Evolutionary conservation across 2,113 vertebrate species (phyloP), one percentile per base, ranked within the genome.

Genomic region (Ivindomyrus marchei): DNA sequence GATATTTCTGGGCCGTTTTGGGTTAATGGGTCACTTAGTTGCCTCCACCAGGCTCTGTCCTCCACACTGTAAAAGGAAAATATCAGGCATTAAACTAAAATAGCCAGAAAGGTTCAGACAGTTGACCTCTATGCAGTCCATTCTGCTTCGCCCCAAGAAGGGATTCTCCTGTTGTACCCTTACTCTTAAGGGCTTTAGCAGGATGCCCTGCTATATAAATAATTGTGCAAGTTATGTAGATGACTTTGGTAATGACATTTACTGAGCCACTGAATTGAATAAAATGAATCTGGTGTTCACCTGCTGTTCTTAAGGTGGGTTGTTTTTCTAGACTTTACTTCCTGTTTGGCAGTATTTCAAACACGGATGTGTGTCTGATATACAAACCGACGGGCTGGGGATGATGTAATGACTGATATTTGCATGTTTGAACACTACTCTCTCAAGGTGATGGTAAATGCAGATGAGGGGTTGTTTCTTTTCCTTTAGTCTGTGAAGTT

Each of bases 21-120:
- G 74, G 74, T 80, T 80, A 80, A 80, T 80, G 36, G 74, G 74
- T 80, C 74, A 80, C 74, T 85, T 47, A 46, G 42, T 85, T 45
- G 45, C 42, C 45, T 47, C 42, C 42, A 85, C 83, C 21, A 45
- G 62, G n/a, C 42, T 85, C 45, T n/a, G 45, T 85, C 42, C 45
- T 24, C 36, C 45, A 85, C 42, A 85, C 83, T 47, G 21, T 21
- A 85, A 47, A 45, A 45, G 45, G 17, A 47, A 47, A 85, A 85
- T 45, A 42, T 46, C 83, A 85, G 45, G 83, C 42, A 45, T 85
- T 85, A 45, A 85, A 85, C 39, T 47, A 85, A 47, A 85, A 85
- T 47, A 85, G 42, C 83, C 21, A 45, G 21, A 85, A 46, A 83
- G 36, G 83, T 85, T 85, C 83, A 85, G 45, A 85, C 83, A 46